phyloP scores from a whole-genome alignment of 2,888 invertebrate species.

The Eupeodes latifasciatus region DNA sequence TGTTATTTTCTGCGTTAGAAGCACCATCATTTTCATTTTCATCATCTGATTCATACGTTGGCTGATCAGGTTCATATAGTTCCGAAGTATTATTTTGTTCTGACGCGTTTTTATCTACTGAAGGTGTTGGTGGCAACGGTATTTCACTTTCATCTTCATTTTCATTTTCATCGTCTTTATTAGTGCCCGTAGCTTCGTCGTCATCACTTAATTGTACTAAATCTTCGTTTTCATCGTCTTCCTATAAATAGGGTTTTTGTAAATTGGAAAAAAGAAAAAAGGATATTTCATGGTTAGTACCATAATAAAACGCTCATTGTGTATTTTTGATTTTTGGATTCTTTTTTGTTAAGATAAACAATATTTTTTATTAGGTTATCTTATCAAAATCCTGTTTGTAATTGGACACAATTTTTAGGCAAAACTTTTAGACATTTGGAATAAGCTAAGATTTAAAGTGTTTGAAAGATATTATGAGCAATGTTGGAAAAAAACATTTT shows the following conservation, averaged over 20 bases:
- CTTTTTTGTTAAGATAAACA: slow-evolving; percentile 63
- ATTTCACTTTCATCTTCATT: slow-evolving; percentile 79
- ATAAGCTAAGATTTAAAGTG: neutral
- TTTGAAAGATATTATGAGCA: neutral
- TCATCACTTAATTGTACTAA: slow-evolving; percentile 84
- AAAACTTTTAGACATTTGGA: neutral
- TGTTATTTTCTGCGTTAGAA: slow-evolving; percentile 39
- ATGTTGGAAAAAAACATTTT: no score
- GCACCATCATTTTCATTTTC: slow-evolving; percentile 56
- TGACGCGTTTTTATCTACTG: slow-evolving; percentile 78
- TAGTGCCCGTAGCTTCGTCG: slow-evolving; percentile 78
- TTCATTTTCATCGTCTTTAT: slow-evolving; percentile 78
- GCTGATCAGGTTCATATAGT: slow-evolving; percentile 83
- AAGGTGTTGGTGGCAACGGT: slow-evolving; percentile 79
- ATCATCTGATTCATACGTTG: slow-evolving; percentile 80
- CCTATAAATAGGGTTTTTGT: slow-evolving; percentile 84
- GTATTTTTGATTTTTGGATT: slow-evolving; percentile 44
- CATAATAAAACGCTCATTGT: slow-evolving; percentile 70
- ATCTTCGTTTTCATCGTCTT: slow-evolving; percentile 85
- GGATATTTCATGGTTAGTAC: slow-evolving; percentile 85
- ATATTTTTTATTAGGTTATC: slow-evolving; percentile 51
- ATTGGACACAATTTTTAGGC: neutral
- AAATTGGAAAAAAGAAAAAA: slow-evolving; percentile 83
- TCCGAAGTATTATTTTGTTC: slow-evolving; percentile 74
- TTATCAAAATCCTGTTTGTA: slow-evolving; percentile 23